A percentile compares a stretch with the other conserved stretches of the same genome.
Evolutionary conservation across 2,797 vertebrate species (phyloP).

Genomic region (Hybognathus amarus): DNA sequence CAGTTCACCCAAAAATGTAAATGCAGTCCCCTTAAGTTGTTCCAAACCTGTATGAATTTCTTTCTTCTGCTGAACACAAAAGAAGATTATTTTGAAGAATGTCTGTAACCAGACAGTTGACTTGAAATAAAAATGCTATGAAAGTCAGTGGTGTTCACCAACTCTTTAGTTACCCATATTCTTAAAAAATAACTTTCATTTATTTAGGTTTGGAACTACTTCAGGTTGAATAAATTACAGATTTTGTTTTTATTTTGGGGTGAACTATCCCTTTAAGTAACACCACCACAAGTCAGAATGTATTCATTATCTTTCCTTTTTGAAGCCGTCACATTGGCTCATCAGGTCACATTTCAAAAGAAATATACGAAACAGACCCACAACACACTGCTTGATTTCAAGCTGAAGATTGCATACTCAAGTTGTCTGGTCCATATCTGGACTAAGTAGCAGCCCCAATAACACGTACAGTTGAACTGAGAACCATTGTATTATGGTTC

Average conservation of each 20-base stretch:
- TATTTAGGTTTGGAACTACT: neutral
- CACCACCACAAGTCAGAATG: too few relatives aligned
- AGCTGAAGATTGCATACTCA: neutral
- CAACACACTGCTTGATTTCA: neutral
- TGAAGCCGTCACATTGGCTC: neutral
- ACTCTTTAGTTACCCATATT: too few relatives aligned
- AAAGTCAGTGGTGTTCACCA: too few relatives aligned
- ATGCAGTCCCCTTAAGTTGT: neutral
- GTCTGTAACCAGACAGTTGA: neutral
- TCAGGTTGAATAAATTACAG: neutral
- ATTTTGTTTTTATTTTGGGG: neutral
- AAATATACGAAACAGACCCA: neutral
- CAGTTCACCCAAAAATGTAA: neutral
- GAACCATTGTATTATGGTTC: constrained; percentile 23
- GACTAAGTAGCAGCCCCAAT: neutral
- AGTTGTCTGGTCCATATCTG: neutral
- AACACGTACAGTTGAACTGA: neutral
- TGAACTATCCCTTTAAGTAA: too few relatives aligned
- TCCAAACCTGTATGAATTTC: neutral
- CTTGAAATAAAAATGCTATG: too few relatives aligned
- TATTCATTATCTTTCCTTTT: neutral
- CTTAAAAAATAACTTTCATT: neutral
- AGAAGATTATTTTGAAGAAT: neutral
- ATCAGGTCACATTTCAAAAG: neutral
- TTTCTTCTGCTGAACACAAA: neutral